Percentiles rank a stretch among this genome's conserved stretches.
Conservation (phyloP, 2,113 vertebrate species). For the Sylvia atricapilla region DNA sequence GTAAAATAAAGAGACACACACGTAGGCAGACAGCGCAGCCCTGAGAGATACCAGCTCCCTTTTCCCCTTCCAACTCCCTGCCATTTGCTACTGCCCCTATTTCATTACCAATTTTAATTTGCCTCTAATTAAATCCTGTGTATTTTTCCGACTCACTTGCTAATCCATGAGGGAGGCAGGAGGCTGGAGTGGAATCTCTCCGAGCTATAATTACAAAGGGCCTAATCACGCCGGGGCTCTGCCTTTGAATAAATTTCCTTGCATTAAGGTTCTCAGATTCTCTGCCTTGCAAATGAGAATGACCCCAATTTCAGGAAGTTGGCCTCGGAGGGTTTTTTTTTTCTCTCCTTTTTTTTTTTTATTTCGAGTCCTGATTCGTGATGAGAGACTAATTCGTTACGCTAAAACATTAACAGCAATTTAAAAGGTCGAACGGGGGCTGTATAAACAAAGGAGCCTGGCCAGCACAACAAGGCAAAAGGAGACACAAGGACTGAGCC, state of each 20-base stretch:
- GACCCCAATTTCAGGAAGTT: conserved; percentile 99
- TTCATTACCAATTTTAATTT: conserved; percentile 99
- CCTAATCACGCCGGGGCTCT: conserved; percentile 96
- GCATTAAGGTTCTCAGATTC: conserved; percentile 86
- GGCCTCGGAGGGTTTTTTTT: conserved; percentile 85
- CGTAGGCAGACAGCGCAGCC: conserved; percentile 70
- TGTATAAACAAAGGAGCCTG: conserved; percentile 81
- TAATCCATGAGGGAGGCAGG: conserved; percentile 97
- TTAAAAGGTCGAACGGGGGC: conserved; percentile 91
- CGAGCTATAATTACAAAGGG: conserved; percentile 98
- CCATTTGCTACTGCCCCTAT: conserved; percentile 98
- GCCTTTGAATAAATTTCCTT: conserved; percentile 93
- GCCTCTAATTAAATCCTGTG: conserved; percentile 99
- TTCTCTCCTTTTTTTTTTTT: conserved; percentile 41
- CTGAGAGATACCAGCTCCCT: conserved; percentile 76
- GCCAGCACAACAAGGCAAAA: conserved; percentile 73
- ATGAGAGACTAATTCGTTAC: conserved; percentile 99
- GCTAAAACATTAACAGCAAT: conserved; percentile 99
- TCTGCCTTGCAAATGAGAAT: conserved; percentile 99
- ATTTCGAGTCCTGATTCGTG: conserved; percentile 97
- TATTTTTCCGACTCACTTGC: conserved; percentile 98
- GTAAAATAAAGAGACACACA: conserved; percentile 74
- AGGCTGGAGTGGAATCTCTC: conserved; percentile 94
- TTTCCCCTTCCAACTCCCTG: conserved; percentile 77
- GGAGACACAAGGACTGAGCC: conserved; percentile 57